These are phyloP conservation scores for Heliconius himera DNA, from an alignment of 1,140 invertebrate genomes.

Conservation along the genomic window DNA sequence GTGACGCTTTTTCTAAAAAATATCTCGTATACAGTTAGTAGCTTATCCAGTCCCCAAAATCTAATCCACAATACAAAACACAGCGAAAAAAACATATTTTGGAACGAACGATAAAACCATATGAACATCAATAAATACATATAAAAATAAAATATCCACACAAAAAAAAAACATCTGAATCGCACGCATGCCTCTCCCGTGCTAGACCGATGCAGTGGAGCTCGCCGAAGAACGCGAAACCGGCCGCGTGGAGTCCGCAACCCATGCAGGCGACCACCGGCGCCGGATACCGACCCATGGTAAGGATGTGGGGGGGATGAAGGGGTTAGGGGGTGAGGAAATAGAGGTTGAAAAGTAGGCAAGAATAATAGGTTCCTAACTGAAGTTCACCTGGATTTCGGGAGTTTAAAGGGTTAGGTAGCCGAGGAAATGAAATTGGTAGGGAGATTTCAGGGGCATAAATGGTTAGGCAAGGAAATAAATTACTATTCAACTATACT, in stretches of 20 bases:
- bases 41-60: too few species aligned
- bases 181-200: conserved; percentile 44
- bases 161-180: conserved; percentile 18
- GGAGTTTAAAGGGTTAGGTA: not conserved
- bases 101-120: not conserved
- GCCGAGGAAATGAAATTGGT: not conserved
- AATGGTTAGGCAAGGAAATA: not conserved
- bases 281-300: conserved; percentile 92
- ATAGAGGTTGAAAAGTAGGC: not conserved
- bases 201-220: conserved; percentile 91
- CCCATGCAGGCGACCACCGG: conserved; percentile 93
- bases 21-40: too few species aligned
- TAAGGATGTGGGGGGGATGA: conserved; percentile 67
- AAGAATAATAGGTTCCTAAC: too few species aligned
- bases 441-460: not conserved
- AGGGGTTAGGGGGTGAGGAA: not conserved
- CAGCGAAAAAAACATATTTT: not conserved
- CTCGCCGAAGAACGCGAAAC: conserved; percentile 91
- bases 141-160: not conserved
- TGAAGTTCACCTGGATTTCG: not conserved
- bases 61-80: not conserved
- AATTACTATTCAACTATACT: not conserved
- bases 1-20: too few species aligned
- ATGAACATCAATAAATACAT: not conserved
- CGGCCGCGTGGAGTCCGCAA: conserved; percentile 90